Evolutionary conservation across 1,140 invertebrate genomes (phyloP), one percentile per base, ranked within the genome.

Genomic region (Lucilia sericata): DNA sequence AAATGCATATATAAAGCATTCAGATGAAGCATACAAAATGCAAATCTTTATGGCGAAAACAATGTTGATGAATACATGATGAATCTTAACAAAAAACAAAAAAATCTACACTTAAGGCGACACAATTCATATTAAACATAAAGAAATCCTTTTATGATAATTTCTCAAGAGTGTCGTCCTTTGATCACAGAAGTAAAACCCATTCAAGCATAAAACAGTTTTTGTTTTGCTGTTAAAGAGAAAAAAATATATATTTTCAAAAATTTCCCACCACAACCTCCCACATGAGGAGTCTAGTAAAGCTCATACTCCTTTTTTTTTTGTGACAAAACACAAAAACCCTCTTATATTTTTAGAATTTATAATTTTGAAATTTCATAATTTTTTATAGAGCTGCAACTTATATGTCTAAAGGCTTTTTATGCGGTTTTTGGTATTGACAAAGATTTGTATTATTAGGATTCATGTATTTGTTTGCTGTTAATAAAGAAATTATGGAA

Each of bases 91-190:
- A 47, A 36, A 78, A 30, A 30, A 30, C 1, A 30, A 30, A 30
- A 3, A 30, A 78, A 19, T 78, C 75, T 19, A 78, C 36, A 78
- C 75, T 78, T 78, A 78, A 78, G 75, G 75, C 75, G 75, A 42
- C 36, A 42, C 34, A 42, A 78, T 47, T 78, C 75, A 47, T 78
- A 47, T 47, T 47, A 47, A 78, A 47, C 75, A 78, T 78, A 78
- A 78, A 78, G 75, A 17, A 78, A 78, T 78, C 75, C 75, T 78
- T 78, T 78, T 78, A 78, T 78, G 75, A 78, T 78, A 78, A 78
- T 78, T 78, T 78, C 75, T 78, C 75, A 78, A 78, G 75, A 78
- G 75, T 78, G 75, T 42, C 75, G 75, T 78, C 75, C 75, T 78
- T 78, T 78, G 75, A 78, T 78, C 75, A 78, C 36, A 49, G 36